Evolutionary conservation across 2,113 vertebrate species (phyloP).

Genomic region (Mirounga angustirostris): DNA sequence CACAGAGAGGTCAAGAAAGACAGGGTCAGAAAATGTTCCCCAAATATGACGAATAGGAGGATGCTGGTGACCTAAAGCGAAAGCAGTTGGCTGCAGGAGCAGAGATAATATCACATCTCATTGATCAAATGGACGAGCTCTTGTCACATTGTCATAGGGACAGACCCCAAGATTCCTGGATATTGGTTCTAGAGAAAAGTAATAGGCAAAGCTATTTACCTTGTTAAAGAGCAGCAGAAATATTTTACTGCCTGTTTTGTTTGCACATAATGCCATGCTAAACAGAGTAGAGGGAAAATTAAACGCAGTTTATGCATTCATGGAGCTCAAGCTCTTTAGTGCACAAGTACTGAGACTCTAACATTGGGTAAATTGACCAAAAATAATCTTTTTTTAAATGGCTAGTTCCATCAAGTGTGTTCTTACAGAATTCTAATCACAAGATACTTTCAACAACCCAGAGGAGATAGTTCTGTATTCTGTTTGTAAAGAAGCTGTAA

Average conservation of each 20-base stretch:
- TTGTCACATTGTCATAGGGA: background rate
- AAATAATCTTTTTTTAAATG: slow-evolving; percentile 55
- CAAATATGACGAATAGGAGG: background rate
- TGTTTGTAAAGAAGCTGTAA: slow-evolving; percentile 55
- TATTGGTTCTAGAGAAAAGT: background rate
- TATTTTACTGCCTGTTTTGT: background rate
- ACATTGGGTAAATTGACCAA: slow-evolving; percentile 39
- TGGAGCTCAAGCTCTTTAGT: background rate
- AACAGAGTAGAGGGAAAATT: background rate
- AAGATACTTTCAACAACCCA: slow-evolving; percentile 14
- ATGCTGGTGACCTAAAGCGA: background rate
- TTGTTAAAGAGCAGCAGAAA: background rate
- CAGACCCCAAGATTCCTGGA: background rate
- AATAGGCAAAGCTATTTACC: background rate
- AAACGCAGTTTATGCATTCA: background rate
- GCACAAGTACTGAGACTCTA: background rate
- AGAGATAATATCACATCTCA: background rate
- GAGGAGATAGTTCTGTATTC: slow-evolving; percentile 1
- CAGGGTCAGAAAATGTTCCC: background rate
- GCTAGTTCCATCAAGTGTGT: background rate
- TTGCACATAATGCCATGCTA: background rate
- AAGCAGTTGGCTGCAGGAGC: background rate
- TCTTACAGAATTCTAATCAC: background rate
- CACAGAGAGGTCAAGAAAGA: background rate
- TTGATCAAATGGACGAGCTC: background rate